Evolutionary conservation across 2,797 vertebrate species (phyloP).

Genomic region (Crenichthys baileyi): DNA sequence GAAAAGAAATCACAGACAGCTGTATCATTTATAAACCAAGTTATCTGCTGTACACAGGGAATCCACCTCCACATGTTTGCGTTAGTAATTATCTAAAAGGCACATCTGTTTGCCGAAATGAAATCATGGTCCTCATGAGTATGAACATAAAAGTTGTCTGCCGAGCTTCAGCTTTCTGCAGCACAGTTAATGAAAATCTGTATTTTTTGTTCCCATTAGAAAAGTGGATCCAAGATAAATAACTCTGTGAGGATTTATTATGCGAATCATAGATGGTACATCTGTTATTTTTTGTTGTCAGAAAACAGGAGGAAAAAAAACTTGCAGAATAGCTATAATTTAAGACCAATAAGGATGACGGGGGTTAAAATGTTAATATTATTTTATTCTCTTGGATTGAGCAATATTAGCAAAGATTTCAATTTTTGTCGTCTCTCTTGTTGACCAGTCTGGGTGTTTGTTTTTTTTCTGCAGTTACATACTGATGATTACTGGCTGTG

Average conservation of each 20-base stretch:
- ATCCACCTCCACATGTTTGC: slow-evolving; percentile 41
- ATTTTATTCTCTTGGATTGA: slow-evolving; percentile 17
- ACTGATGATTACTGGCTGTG: slow-evolving; percentile 16
- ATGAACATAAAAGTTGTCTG: slow-evolving; percentile 6
- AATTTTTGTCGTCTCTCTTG: not conserved
- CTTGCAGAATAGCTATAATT: not conserved
- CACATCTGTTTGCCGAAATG: slow-evolving; percentile 34
- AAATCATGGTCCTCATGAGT: not conserved
- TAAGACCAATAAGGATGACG: slow-evolving; percentile 2
- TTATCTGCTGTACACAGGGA: slow-evolving; percentile 41
- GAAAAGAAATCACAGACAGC: slow-evolving; percentile 34
- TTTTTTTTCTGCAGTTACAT: slow-evolving; percentile 9
- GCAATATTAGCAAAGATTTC: slow-evolving; percentile 8
- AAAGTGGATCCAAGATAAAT: slow-evolving; percentile 21
- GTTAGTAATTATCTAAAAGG: slow-evolving; percentile 36
- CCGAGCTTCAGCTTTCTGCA: slow-evolving; percentile 1
- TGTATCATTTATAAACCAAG: slow-evolving; percentile 50
- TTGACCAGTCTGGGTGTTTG: not conserved
- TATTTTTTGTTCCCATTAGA: slow-evolving; percentile 11
- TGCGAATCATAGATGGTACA: slow-evolving; percentile 22
- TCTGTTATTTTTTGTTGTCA: slow-evolving; percentile 39
- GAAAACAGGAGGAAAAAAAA: slow-evolving; percentile 14
- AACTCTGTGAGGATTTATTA: slow-evolving; percentile 24
- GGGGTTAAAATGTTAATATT: slow-evolving; percentile 12
- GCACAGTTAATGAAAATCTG: slow-evolving; percentile 23